phyloP scores from a whole-genome alignment of 1,140 invertebrate genomes.

The Centruroides sculpturatus region DNA sequence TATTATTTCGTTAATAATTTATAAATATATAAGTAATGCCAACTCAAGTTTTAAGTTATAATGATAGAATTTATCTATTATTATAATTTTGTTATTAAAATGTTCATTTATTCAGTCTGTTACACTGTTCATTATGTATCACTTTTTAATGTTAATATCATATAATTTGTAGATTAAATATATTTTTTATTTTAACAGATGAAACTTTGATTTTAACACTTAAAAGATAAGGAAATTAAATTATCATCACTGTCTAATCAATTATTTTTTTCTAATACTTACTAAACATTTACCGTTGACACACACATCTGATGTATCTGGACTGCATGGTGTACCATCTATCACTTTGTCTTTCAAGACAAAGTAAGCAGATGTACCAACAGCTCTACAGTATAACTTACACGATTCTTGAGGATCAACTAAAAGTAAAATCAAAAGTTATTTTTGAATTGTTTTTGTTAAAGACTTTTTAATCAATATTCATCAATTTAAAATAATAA shows the following conservation, averaged over 20 bases:
- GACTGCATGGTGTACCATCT: constrained; percentile 79
- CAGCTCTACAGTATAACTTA: constrained; percentile 64
- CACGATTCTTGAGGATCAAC: constrained; percentile 59
- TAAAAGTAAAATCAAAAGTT: constrained; percentile 22
- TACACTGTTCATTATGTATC: too few species aligned
- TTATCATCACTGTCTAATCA: too few species aligned
- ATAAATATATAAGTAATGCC: too few species aligned
- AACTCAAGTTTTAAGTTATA: too few species aligned
- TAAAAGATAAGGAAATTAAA: neutral
- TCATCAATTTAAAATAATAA: neutral
- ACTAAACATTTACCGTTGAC: constrained; percentile 65
- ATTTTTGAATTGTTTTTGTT: constrained; percentile 1
- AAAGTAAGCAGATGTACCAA: constrained; percentile 54
- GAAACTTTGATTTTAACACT: too few species aligned
- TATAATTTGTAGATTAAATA: too few species aligned
- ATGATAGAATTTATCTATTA: too few species aligned
- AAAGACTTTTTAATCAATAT: neutral
- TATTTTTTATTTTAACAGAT: too few species aligned
- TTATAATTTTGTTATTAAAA: too few species aligned
- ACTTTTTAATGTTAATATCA: too few species aligned
- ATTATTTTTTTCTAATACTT: constrained; percentile 9
- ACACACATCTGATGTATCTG: constrained; percentile 68
- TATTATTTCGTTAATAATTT: too few species aligned
- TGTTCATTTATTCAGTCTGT: too few species aligned
- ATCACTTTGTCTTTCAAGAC: constrained; percentile 59